Evolutionary conservation across 2,113 vertebrate species (phyloP).

Genomic region (Oxyura jamaicensis): DNA sequence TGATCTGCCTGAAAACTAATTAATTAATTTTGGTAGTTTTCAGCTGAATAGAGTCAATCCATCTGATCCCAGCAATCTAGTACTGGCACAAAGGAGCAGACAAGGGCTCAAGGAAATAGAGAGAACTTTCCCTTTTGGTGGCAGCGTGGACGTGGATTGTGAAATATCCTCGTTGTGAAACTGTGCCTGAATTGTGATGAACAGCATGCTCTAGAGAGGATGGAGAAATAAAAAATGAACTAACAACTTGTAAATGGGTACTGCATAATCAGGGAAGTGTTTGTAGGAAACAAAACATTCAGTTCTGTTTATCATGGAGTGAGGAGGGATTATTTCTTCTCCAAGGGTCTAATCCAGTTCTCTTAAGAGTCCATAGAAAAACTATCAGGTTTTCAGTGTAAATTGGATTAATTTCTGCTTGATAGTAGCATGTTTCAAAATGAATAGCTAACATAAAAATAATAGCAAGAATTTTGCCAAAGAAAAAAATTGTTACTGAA

Average conservation of each 20-base stretch:
- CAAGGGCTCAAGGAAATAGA: not conserved
- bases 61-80: conserved; percentile 38
- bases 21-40: conserved; percentile 58
- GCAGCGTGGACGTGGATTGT: not conserved
- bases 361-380: not conserved
- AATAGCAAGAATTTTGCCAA: not conserved
- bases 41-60: conserved; percentile 26
- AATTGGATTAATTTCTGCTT: not conserved
- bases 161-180: conserved; percentile 49
- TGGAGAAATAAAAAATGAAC: conserved; percentile 52
- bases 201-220: conserved; percentile 10
- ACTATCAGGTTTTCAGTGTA: not conserved
- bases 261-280: not conserved
- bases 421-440: not conserved
- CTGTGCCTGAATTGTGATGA: conserved; percentile 35
- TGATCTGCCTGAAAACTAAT: conserved; percentile 47
- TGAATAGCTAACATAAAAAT: not conserved
- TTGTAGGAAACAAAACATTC: conserved; percentile 1
- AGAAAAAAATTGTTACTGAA: not conserved
- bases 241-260: conserved; percentile 47
- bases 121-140: conserved; percentile 58
- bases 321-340: not conserved
- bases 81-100: not conserved
- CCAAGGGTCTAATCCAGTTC: not conserved
- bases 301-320: not conserved